Base-by-base conservation (phyloP, 30 jellyfish, hydroid and myxozoan species). In the Turritopsis dohrnii region DNA sequence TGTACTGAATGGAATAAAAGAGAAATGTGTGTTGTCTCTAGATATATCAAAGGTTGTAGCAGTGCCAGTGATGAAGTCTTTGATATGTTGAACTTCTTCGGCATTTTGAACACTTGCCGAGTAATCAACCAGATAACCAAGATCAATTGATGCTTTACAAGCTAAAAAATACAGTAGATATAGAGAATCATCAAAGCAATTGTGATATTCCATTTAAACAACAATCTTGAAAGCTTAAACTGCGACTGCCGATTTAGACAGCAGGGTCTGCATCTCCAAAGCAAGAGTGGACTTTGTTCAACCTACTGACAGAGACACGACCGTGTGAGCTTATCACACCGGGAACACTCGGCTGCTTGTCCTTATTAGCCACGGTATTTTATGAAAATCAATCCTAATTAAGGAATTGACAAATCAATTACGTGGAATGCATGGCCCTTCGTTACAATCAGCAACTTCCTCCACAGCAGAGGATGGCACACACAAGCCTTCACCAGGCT, bases 401-500 rank as follows among this genome's bases (percentile, higher is more conserved):
- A 0, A 19, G 30, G 0, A 69, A 69, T 23, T n/a, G 16, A 1
- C 73, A 60, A 60, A 23, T 23, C 21, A 19, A 7, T 79, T 52
- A 74, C 97, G 74, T 65, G 84, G 28, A 8, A 28, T 18, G 30
- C 89, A 92, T 5, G 95, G 89, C 8, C 80, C 76, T 1, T 29
- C 54, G 74, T 54, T 71, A 84, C 98, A 92, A 1, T 29, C 86
- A 19, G 52, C 81, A 30, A 79, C 29, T 29, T 87, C 95, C 5
- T 80, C 29, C 17, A 41, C 65, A 65, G 87, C 87, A 22, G 83
- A 71, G 65, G 24, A 77, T 23, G 84, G 94, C 76, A 24, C 91
- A 91, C 96, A 88, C 19, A 79, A 53, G 31, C 91, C 93, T 29
- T 84, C 54, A 18, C 98, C 95, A 19, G 90, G 89, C 0, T 79